Conservation (phyloP, 2,797 vertebrate genomes). For the Cuculus canorus region DNA sequence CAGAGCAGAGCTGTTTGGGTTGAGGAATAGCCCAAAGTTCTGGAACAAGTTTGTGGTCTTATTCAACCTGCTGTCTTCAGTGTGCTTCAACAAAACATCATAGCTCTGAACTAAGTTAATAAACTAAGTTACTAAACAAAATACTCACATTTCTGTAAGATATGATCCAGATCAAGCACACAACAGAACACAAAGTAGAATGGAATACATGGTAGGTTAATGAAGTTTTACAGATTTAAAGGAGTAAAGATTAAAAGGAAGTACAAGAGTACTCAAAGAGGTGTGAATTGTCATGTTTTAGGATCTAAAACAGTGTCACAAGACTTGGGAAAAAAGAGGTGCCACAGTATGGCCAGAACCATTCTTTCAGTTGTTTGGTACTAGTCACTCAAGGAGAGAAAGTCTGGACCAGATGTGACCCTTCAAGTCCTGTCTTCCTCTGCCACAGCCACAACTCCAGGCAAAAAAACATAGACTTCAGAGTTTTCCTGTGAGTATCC, state of each 20-base stretch:
- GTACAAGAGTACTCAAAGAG: neutral
- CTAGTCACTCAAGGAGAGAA: neutral
- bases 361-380: neutral
- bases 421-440: neutral
- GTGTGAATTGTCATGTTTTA: neutral
- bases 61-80: neutral
- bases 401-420: neutral
- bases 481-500: neutral
- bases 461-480: neutral
- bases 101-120: neutral
- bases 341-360: rapidly evolving
- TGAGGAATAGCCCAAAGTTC: neutral
- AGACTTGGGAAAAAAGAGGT: neutral
- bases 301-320: neutral
- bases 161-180: neutral
- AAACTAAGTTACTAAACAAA: neutral
- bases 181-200: neutral
- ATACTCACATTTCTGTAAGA: neutral
- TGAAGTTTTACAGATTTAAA: neutral
- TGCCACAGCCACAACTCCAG: neutral
- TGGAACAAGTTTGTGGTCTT: neutral
- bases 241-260: neutral
- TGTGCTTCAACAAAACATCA: neutral
- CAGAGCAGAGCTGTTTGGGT: neutral
- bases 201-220: neutral